Evolutionary conservation across 23 tunicate species (phyloP).

Genomic region (Trididemnum nubilum): DNA sequence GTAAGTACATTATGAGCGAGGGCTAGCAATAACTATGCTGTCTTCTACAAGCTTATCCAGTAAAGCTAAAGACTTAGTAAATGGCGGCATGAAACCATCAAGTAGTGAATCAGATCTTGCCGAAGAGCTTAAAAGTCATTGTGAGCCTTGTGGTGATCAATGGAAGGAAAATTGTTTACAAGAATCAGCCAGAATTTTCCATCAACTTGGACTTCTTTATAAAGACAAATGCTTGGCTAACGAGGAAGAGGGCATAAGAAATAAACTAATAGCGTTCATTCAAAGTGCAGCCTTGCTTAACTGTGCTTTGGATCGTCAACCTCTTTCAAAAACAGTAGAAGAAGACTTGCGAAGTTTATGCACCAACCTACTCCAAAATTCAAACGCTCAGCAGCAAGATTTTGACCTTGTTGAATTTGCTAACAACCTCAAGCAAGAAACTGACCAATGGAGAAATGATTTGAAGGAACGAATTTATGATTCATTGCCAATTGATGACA

Average conservation of each 20-base stretch:
- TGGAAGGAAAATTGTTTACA: constrained; percentile 12
- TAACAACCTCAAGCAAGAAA: too few relatives aligned
- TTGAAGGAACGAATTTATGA: background rate
- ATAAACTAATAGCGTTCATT: background rate
- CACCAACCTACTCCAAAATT: background rate
- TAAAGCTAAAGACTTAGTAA: too few relatives aligned
- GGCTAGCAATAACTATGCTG: too few relatives aligned
- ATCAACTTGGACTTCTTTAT: constrained; percentile 1
- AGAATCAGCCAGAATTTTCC: constrained; percentile 3
- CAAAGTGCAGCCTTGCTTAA: constrained; percentile 11
- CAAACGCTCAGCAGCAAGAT: background rate
- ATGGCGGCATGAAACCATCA: too few relatives aligned
- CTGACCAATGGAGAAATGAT: background rate
- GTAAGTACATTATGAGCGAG: too few relatives aligned
- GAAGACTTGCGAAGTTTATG: background rate
- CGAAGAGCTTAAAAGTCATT: background rate
- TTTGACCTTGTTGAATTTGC: background rate
- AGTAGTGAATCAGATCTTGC: constrained; percentile 2
- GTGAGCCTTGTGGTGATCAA: background rate
- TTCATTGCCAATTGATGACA: background rate
- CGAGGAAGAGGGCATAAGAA: background rate
- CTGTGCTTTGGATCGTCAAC: background rate
- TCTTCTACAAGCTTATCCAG: too few relatives aligned
- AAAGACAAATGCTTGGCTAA: background rate
- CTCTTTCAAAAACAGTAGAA: background rate